Percentiles rank a stretch among this genome's conserved stretches.
These are phyloP conservation scores for Synergus gifuensis DNA, from an alignment of 2,888 invertebrate species.

Conservation along the genomic window DNA sequence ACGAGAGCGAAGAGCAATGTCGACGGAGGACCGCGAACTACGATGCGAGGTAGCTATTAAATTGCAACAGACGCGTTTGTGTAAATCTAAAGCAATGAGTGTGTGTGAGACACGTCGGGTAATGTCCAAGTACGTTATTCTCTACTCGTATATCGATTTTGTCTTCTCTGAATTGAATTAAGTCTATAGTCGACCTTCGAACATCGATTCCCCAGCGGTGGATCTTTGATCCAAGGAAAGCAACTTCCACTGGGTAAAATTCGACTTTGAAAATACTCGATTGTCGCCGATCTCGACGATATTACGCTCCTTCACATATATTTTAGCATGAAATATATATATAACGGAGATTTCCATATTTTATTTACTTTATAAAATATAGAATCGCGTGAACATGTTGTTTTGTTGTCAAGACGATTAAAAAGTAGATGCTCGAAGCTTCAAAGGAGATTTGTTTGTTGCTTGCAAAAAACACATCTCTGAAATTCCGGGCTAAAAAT, in stretches of 20 bases:
- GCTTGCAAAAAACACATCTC: background rate
- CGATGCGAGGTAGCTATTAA: slow-evolving; percentile 45
- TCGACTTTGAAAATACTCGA: background rate
- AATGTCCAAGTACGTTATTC: background rate
- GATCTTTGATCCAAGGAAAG: slow-evolving; percentile 28
- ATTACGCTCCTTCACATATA: background rate
- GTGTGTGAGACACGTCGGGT: background rate
- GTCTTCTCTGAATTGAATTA: slow-evolving; percentile 17
- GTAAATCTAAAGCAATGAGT: slow-evolving; percentile 33
- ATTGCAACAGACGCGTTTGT: slow-evolving; percentile 43
- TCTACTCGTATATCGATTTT: background rate
- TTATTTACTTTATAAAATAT: background rate
- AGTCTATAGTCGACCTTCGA: slow-evolving; percentile 1
- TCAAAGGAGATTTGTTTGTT: background rate
- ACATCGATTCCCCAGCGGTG: slow-evolving; percentile 12
- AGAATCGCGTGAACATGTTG: background rate
- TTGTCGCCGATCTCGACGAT: background rate
- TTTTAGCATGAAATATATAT: background rate
- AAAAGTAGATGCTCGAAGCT: background rate
- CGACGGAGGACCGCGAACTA: background rate
- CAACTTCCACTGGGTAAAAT: slow-evolving; percentile 5
- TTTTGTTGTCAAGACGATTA: background rate
- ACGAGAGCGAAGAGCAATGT: slow-evolving; percentile 42
- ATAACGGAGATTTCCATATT: background rate
- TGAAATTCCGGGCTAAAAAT: background rate